Evolutionary conservation across 2,797 vertebrate genomes (phyloP).

Genomic region (Etheostoma nigrum): DNA sequence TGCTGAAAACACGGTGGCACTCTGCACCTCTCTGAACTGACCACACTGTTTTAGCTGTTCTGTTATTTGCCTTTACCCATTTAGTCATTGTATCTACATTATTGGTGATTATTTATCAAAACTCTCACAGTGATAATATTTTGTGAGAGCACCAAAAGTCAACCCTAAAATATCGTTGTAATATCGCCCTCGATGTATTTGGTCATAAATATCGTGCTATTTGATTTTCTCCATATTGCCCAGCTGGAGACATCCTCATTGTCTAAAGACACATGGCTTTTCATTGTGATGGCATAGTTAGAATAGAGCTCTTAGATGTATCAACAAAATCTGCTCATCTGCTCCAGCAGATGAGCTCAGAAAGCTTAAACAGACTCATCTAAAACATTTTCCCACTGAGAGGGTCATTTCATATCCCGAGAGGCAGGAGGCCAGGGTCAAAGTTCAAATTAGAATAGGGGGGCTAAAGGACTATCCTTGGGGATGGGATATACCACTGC

Average conservation of each 20-base stretch:
- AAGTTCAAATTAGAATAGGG: slow-evolving; percentile 78
- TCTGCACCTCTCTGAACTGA: not conserved
- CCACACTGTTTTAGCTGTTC: too few relatives aligned
- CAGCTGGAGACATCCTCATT: not conserved
- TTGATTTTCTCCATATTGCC: too few relatives aligned
- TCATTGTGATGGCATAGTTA: not conserved
- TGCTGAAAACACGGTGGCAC: not conserved
- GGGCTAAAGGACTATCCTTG: slow-evolving; percentile 65
- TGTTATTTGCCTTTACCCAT: too few relatives aligned
- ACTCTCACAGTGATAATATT: too few relatives aligned
- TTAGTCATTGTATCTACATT: too few relatives aligned
- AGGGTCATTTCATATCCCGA: slow-evolving; percentile 80
- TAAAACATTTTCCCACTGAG: slow-evolving; percentile 67
- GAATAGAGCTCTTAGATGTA: slow-evolving; percentile 3
- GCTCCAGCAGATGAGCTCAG: slow-evolving; percentile 1
- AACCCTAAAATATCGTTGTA: too few relatives aligned
- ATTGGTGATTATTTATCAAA: too few relatives aligned
- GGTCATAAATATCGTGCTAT: too few relatives aligned
- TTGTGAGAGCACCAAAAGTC: too few relatives aligned
- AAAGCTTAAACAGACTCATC: slow-evolving; percentile 49
- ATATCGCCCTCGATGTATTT: too few relatives aligned
- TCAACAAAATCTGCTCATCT: slow-evolving; percentile 51
- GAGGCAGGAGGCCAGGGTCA: slow-evolving; percentile 82
- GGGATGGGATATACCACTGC: slow-evolving; percentile 75
- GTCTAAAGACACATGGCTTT: not conserved